phyloP scores from a whole-genome alignment of 2,888 invertebrate genomes.

The Zygaena filipendulae region DNA sequence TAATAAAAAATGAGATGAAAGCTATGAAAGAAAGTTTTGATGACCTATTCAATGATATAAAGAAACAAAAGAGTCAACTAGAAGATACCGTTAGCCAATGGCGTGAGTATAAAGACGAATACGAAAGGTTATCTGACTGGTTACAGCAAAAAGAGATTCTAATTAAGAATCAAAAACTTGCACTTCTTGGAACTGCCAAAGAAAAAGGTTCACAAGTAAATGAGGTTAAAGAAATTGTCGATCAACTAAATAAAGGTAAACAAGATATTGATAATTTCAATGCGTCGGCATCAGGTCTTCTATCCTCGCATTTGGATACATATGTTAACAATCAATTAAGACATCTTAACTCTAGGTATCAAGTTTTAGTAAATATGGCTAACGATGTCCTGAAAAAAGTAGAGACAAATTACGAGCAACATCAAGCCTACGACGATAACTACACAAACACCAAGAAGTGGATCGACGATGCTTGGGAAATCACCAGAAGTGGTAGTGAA shows the following conservation, averaged over 20 bases:
- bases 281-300: slow-evolving; percentile 77
- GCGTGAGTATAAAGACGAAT: slow-evolving; percentile 93
- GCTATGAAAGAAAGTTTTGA: slow-evolving; percentile 88
- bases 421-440: slow-evolving; percentile 82
- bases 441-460: slow-evolving; percentile 81
- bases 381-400: slow-evolving; percentile 92
- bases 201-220: slow-evolving; percentile 89
- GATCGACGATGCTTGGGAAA: slow-evolving; percentile 88
- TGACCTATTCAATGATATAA: slow-evolving; percentile 85
- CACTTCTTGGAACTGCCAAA: slow-evolving; percentile 78
- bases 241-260: slow-evolving; percentile 80
- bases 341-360: slow-evolving; percentile 87
- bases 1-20: slow-evolving; percentile 86
- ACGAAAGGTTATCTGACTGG: slow-evolving; percentile 92
- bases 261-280: slow-evolving; percentile 86
- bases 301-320: slow-evolving; percentile 86
- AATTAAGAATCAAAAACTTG: slow-evolving; percentile 89
- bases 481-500: slow-evolving; percentile 83
- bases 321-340: slow-evolving; percentile 89
- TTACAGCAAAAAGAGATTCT: slow-evolving; percentile 91
- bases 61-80: slow-evolving; percentile 84
- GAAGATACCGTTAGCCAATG: slow-evolving; percentile 85
- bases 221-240: slow-evolving; percentile 81
- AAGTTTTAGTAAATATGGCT: slow-evolving; percentile 88
- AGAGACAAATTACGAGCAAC: slow-evolving; percentile 88